A percentile compares a stretch with the other conserved stretches of the same genome.
Conservation (phyloP, 2,888 invertebrate genomes). For the Glyphotaelius pellucidus region DNA sequence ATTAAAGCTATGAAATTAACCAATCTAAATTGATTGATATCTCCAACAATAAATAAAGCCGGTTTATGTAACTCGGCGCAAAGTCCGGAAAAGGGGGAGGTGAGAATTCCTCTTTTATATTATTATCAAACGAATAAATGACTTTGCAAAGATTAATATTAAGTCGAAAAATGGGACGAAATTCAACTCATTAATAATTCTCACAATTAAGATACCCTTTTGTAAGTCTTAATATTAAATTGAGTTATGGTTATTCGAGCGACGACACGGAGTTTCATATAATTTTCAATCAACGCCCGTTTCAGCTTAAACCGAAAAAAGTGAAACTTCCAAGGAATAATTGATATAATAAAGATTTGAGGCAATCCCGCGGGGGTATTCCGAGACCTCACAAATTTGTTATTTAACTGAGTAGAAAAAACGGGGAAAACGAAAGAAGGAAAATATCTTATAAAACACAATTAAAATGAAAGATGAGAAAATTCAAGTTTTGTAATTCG, state of each 20-base stretch:
- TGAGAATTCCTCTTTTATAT: conserved; percentile 26
- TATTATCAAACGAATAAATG: conserved; percentile 46
- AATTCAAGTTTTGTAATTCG: conserved; percentile 66
- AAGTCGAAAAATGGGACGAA: conserved; percentile 38
- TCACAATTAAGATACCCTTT: conserved; percentile 39
- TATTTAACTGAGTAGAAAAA: conserved; percentile 44
- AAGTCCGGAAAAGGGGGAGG: neutral
- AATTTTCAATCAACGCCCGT: conserved; percentile 41
- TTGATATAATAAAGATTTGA: conserved; percentile 45
- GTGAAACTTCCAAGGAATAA: conserved; percentile 36
- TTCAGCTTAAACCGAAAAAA: conserved; percentile 29
- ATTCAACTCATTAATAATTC: conserved; percentile 35
- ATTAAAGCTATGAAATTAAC: conserved; percentile 16
- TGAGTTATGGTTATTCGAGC: conserved; percentile 43
- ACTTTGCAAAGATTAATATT: conserved; percentile 16
- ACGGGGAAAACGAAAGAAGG: conserved; percentile 43
- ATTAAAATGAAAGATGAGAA: conserved; percentile 66
- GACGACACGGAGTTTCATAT: conserved; percentile 38
- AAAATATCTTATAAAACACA: conserved; percentile 64
- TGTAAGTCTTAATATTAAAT: conserved; percentile 40
- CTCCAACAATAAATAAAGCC: conserved; percentile 28
- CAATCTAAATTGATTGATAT: conserved; percentile 31
- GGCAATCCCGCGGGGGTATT: conserved; percentile 42
- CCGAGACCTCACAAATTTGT: conserved; percentile 37
- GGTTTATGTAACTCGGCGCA: neutral